Evolutionary conservation across 2,113 vertebrate species (phyloP), one percentile per base, ranked within the genome.

Genomic region (Nibea albiflora): DNA sequence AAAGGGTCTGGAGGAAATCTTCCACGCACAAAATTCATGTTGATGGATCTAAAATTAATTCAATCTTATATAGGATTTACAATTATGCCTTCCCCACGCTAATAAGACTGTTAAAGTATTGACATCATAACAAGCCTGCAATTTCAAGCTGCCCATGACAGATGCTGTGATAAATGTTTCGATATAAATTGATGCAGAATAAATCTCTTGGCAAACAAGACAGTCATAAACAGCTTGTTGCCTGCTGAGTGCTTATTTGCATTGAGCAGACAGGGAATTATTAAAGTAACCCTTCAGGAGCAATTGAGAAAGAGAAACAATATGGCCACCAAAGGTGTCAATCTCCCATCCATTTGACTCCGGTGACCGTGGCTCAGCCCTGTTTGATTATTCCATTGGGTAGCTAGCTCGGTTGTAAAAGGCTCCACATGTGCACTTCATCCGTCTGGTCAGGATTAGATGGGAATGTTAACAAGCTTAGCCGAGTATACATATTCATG

Each of bases 401-500:
- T 5, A 31, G 63, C 20, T 54, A 1, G 70, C 63, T 50, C 31
- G 11, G 58, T 54, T 22, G 63, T 56, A 74, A 69, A 80, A 78
- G 24, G 17, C 47, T 64, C 65, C 80, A 83, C 80, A 68, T 89
- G 76, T 91, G 73, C 76, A 44, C 75, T 67, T 86, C 65, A 89
- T 63, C 90, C 84, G 86, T 76, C 71, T 65, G 77, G 35, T 49
- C 14, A 19, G 81, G 60, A 85, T 85, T 74, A 49, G 26, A 85
- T 63, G 67, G 73, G 70, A 90, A 84, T 76, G 81, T 86, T 85
- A 89, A 90, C 83, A 85, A 89, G 85, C 79, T 58, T 15, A 49
- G 57, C 75, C 63, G 82, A 52, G 62, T 50, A 65, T 90, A 24
- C 77, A 91, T 92, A 93, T 93, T 91, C 75, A 92, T 91, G 72